Base-by-base conservation (phyloP, 2,888 invertebrate genomes). In the Leucoptera coffeella region DNA sequence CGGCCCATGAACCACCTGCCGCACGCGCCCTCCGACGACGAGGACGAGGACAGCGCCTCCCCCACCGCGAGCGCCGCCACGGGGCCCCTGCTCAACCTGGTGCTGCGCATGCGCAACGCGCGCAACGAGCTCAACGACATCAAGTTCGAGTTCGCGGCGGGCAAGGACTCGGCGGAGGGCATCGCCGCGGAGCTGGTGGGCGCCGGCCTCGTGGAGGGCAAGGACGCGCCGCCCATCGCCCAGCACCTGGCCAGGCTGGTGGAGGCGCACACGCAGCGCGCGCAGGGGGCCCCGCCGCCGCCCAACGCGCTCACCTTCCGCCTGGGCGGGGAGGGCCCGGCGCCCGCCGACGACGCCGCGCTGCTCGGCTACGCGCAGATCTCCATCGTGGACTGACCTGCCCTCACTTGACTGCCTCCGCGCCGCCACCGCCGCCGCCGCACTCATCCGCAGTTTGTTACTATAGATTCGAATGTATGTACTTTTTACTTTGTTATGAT, bases 331-430 rank as follows among this genome's bases (percentile, higher is more conserved):
- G 43, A 42, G 15, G 49, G 44, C 40, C 75, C 74, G 30, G 82
- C 79, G 67, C 77, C 85, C 33, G 82, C 89, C 29, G 96, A 97
- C 60, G 96, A 97, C 61, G 90, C 90, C 50, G 86, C 93, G 23
- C 77, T 99, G 39, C 80, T 96, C 51, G 97, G 97, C 47, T 97
- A 85, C 75, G 99, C 97, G 55, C 96, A 97, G 74, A 85, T 99
- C 53, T 93, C 94, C 42, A 84, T 95, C 55, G 85, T 87, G 39
- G 91, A 91, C 75, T 91, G 78, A 55, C 8, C 34, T n/a, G n/a
- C n/a, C n/a, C n/a, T n/a, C n/a, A n/a, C n/a, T n/a, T n/a, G n/a
- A n/a, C n/a, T n/a, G n/a, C n/a, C n/a, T n/a, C n/a, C n/a, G n/a
- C n/a, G n/a, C n/a, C n/a, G n/a, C n/a, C n/a, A n/a, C n/a, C n/a